phyloP scores from a whole-genome alignment of 2,888 invertebrate genomes.

The Plemyria rubiginata region DNA sequence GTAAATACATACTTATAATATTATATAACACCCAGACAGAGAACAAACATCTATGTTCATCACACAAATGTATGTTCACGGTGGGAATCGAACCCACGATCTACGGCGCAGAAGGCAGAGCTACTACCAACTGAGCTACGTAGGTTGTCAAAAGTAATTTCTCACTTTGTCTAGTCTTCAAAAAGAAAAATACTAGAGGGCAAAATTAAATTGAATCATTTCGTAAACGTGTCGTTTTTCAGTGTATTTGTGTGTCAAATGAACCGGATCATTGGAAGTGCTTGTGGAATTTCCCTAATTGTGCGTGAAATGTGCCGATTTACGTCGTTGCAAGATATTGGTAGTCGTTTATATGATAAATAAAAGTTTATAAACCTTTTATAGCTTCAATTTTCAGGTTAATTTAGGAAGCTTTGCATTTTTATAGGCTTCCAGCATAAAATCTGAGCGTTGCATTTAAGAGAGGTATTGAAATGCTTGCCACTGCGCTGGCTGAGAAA shows the following conservation, averaged over 20 bases:
- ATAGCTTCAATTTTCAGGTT: constrained; percentile 1
- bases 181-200: background rate
- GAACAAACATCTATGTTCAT: no score
- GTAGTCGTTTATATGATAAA: constrained; percentile 12
- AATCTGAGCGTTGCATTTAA: background rate
- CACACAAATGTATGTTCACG: no score
- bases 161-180: background rate
- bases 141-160: no score
- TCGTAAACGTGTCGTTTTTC: constrained; percentile 31
- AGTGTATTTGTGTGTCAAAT: constrained; percentile 34
- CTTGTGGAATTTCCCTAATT: constrained; percentile 36
- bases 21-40: no score
- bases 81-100: no score
- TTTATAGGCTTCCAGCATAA: background rate
- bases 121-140: no score
- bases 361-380: background rate
- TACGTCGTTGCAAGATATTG: constrained; percentile 24
- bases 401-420: background rate
- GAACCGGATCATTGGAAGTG: constrained; percentile 34
- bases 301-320: constrained; percentile 35
- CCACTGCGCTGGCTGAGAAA: background rate
- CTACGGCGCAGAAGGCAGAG: no score
- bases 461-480: no score
- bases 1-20: no score
- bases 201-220: constrained; percentile 33